These are phyloP conservation scores for Heliconius melpomene DNA, from an alignment of 1,140 invertebrate genomes.

Conservation along the genomic window DNA sequence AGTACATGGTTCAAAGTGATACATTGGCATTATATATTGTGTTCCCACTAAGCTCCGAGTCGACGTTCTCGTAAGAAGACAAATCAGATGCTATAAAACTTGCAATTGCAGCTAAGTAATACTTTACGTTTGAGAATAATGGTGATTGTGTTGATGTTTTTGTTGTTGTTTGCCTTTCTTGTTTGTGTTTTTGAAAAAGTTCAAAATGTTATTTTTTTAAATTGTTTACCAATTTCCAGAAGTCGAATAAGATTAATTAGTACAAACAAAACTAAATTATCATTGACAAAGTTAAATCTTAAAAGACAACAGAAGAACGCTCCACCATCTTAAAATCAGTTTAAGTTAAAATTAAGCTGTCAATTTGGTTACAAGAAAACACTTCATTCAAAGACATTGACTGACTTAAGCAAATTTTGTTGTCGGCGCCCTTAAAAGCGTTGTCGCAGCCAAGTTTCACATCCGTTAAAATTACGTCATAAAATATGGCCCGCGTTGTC, in stretches of 20 bases:
- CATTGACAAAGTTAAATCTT: slow-evolving; percentile 12
- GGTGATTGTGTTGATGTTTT: not conserved
- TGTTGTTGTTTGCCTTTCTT: too few relatives aligned
- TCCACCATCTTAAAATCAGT: slow-evolving; percentile 39
- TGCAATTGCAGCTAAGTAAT: slow-evolving; percentile 27
- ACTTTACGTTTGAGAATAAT: slow-evolving; percentile 5
- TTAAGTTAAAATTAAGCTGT: slow-evolving; percentile 50
- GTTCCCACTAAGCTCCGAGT: slow-evolving; percentile 37
- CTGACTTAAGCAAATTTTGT: slow-evolving; percentile 54
- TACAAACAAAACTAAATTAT: slow-evolving; percentile 25
- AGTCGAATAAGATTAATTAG: slow-evolving; percentile 16
- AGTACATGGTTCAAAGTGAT: slow-evolving; percentile 43
- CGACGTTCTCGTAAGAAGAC: slow-evolving; percentile 32
- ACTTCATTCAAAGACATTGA: slow-evolving; percentile 50
- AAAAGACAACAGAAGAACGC: slow-evolving; percentile 23
- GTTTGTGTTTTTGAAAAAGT: too few relatives aligned
- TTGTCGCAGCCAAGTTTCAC: slow-evolving; percentile 69
- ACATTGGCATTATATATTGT: slow-evolving; percentile 45
- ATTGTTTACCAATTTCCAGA: not conserved
- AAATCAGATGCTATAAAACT: slow-evolving; percentile 39
- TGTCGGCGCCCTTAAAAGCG: slow-evolving; percentile 60
- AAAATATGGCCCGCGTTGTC: slow-evolving; percentile 73
- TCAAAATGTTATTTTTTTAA: not conserved
- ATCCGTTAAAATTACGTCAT: slow-evolving; percentile 73
- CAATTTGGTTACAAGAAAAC: slow-evolving; percentile 44